Conservation (phyloP, 2,797 vertebrate species). For the Acrocephalus scirpaceus region DNA sequence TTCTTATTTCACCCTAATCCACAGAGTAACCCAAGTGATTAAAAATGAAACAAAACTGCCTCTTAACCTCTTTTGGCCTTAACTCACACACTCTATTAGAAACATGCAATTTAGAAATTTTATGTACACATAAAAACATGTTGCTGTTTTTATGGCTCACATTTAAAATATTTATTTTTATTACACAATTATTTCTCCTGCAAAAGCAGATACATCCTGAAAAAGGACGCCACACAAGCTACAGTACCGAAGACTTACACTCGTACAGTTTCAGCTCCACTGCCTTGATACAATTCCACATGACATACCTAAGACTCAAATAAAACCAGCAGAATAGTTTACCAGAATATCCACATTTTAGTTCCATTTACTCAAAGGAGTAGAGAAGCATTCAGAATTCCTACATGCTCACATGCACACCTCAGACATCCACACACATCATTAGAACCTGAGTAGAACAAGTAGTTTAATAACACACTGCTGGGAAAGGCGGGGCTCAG, state of each 20-base stretch:
- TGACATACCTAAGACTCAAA: background rate
- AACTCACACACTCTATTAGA: background rate
- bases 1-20: conserved; percentile 1
- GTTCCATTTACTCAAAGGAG: background rate
- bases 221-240: background rate
- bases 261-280: background rate
- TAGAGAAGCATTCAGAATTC: background rate
- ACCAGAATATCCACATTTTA: background rate
- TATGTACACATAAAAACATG: background rate
- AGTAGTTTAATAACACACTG: background rate
- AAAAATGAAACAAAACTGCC: conserved; percentile 18
- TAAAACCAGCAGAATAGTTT: background rate
- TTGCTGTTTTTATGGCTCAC: background rate
- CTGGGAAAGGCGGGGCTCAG: background rate
- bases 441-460: background rate
- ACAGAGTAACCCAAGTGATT: background rate
- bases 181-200: background rate
- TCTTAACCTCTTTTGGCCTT: background rate
- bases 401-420: background rate
- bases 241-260: background rate
- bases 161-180: background rate
- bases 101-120: background rate
- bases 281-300: background rate
- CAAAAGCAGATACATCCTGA: background rate
- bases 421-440: background rate